Base-by-base conservation (phyloP, 1,140 invertebrate genomes). In the Sinella curviseta region DNA sequence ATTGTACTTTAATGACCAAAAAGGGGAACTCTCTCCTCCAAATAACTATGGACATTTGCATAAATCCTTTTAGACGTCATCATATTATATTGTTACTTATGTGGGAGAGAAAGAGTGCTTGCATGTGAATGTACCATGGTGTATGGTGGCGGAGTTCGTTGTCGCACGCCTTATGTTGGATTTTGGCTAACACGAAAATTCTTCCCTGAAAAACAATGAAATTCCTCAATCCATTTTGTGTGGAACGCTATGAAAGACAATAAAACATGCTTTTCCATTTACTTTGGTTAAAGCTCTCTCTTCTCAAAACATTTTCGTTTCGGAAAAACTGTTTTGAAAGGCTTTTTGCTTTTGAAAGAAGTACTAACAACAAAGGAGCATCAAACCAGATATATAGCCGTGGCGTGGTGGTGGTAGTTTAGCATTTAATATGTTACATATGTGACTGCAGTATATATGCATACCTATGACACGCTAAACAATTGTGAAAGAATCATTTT, bases 191-290 rank as follows among this genome's bases (percentile, higher is more conserved):
- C 3, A 24, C 12, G 24, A 60, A 24, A 60, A 60, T 26, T 60
- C 55, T 60, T 60, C n/a, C 55, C 24, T n/a, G n/a, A 26, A 60
- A 60, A 60, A 60, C 55, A 60, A 14, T 14, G 55, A 60, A 60
- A 60, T 60, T 60, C 55, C 55, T 60, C 3, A 14, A n/a, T 60
- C 55, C n/a, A 60, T 60, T 60, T 24, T 17, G 14, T 60, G 55
- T 17, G 55, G 4, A 60, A 26, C 14, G n/a, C n/a, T n/a, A n/a
- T n/a, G 3, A 60, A 24, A 60, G 55, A 60, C 55, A 60, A 60
- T 60, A 60, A 60, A 60, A 60, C 55, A 60, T 60, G 8, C 55
- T 60, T 60, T 60, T 60, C n/a, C 55, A 60, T 60, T 60, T 60
- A 60, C 24, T 60, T 48, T 48, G 39, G 39, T 8, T 48, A n/a